A percentile compares a stretch with the other conserved stretches of the same genome.
Conservation (phyloP, 2,797 vertebrate genomes). For the Typhlichthys subterraneus region DNA sequence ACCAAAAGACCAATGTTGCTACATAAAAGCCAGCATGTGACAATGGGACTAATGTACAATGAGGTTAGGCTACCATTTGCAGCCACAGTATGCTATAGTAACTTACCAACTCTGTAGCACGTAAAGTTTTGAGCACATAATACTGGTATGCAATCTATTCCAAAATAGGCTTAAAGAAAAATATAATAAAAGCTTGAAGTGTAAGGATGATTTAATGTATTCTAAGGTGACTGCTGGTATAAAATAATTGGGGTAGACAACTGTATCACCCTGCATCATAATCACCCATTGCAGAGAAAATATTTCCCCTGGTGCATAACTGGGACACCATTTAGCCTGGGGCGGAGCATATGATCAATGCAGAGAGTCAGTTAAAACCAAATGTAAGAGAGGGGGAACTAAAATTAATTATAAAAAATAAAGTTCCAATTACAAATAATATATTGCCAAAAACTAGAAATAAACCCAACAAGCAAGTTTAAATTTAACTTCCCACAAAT, state of each 20-base stretch:
- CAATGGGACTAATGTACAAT: background rate
- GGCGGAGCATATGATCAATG: no score
- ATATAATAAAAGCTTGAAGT: background rate
- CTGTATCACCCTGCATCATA: background rate
- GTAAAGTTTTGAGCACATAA: constrained; percentile 3
- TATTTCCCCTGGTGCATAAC: background rate
- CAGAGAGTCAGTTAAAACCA: no score
- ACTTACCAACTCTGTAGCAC: constrained; percentile 61
- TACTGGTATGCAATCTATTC: background rate
- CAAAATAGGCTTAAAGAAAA: no score
- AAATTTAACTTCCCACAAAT: no score
- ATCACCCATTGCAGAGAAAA: constrained; percentile 6
- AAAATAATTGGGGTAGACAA: background rate
- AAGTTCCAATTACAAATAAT: no score
- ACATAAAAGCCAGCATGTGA: constrained; percentile 4
- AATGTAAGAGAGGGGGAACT: no score
- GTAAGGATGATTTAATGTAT: no score
- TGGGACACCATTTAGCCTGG: no score
- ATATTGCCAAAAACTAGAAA: no score
- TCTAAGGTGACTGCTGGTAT: background rate
- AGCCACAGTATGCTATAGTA: constrained; percentile 34
- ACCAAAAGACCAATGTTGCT: constrained; percentile 1
- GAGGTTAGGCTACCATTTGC: constrained; percentile 4
- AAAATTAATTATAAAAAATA: no score
- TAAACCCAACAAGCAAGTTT: no score